Evolutionary conservation across 1,140 invertebrate genomes (phyloP), one percentile per base, ranked within the genome.

Genomic region (Galleria mellonella): DNA sequence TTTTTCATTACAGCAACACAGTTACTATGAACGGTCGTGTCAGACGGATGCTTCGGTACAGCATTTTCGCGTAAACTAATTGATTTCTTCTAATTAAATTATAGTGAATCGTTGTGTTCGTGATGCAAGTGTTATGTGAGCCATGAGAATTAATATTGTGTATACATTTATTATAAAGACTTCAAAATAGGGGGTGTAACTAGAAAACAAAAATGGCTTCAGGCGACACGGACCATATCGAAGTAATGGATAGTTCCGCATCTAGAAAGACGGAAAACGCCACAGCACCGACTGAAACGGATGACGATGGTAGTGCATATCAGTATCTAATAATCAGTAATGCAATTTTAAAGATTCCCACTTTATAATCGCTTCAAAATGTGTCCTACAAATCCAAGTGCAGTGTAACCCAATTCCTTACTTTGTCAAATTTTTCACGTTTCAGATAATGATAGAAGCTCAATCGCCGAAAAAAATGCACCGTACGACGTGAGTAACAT

Each of bases 201-300:
- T 70, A 54, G 55, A 63, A 75, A 83, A 72, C 64, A 88, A 89
- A 90, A 89, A 91, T 91, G 89, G 89, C 89, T 88, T 90, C 89
- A 73, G 89, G 89, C 64, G 88, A 90, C 76, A 89, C 82, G 77
- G 81, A 84, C 77, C 74, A 77, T 43, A 84, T 84, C 62, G 81
- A 84, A 83, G 62, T 83, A 37, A 84, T 84, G 81, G 81, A 84
- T 69, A 70, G 53, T 64, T 52, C 62, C 49, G 69, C 71, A 45
- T 50, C 63, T 39, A 83, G 70, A 68, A 81, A 74, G 58, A 50
- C 68, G 27, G 81, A 81, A 55, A 72, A 59, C 36, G 58, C 58
- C 36, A 65, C 69, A 36, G 74, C 61, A 39, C 60, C 65, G 13
- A 69, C 75, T 32, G 72, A 63, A 30, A 63, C 77, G 5, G 81